These are phyloP conservation scores for Pelecanus crispus DNA, from an alignment of 2,113 vertebrate genomes.

Conservation along the genomic window DNA sequence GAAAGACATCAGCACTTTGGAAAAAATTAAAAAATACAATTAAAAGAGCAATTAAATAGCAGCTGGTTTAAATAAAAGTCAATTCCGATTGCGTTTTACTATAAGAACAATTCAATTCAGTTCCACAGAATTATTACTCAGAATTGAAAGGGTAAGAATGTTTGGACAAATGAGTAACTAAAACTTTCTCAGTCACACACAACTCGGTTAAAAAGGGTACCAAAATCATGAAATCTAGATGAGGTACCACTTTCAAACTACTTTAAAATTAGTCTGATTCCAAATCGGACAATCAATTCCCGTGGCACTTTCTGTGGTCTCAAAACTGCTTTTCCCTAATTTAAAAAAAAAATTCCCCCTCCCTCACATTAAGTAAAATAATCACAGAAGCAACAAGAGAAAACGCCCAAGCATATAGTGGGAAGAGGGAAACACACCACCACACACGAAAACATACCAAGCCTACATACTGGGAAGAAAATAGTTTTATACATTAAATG, in stretches of 20 bases:
- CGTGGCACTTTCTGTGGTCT: neutral
- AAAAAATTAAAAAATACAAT: conserved; percentile 33
- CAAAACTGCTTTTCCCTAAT: neutral
- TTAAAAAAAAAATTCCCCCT: neutral
- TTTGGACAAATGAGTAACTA: neutral
- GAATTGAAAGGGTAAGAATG: neutral
- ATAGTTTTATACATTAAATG: neutral
- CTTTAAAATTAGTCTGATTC: neutral
- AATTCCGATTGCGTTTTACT: neutral
- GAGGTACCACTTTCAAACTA: neutral
- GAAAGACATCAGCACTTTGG: neutral
- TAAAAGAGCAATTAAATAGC: conserved; percentile 24
- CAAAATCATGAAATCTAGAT: neutral
- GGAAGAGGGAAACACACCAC: conserved; percentile 10
- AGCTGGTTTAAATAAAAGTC: conserved; percentile 37
- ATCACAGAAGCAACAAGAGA: neutral
- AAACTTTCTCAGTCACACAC: neutral
- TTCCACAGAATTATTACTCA: neutral
- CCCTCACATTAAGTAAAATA: neutral
- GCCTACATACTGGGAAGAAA: neutral
- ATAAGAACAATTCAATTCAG: neutral
- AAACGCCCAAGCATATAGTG: neutral
- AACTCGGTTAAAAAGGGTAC: neutral
- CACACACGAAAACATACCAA: neutral
- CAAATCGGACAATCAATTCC: neutral